These are phyloP conservation scores for Oryctes rhinoceros DNA, from an alignment of 1,140 invertebrate genomes.

Conservation along the genomic window DNA sequence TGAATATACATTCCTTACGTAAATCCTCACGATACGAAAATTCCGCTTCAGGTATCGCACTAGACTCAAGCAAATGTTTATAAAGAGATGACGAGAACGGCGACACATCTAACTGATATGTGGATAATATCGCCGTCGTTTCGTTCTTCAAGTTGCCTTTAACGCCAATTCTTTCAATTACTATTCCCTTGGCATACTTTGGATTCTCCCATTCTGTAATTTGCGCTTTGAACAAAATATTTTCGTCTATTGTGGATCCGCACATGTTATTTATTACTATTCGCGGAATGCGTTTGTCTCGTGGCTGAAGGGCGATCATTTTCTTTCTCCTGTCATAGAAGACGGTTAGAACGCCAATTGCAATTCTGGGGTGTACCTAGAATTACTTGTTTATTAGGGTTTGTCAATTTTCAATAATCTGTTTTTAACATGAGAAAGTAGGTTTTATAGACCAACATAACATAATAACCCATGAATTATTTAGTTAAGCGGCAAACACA, in stretches of 20 bases:
- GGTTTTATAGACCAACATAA: not conserved
- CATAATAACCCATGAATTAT: not conserved
- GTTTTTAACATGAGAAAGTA: too few species aligned
- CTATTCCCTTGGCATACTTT: slow-evolving; percentile 69
- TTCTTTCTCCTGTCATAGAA: slow-evolving; percentile 67
- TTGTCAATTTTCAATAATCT: too few species aligned
- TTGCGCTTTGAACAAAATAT: slow-evolving; percentile 73
- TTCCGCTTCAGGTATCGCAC: slow-evolving; percentile 70
- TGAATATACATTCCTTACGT: slow-evolving; percentile 84
- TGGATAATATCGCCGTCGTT: slow-evolving; percentile 79
- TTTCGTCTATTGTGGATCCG: slow-evolving; percentile 66
- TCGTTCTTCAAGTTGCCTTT: slow-evolving; percentile 79
- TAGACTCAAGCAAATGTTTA: slow-evolving; percentile 62
- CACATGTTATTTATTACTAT: slow-evolving; percentile 71
- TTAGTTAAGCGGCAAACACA: too few species aligned
- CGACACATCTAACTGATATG: slow-evolving; percentile 76
- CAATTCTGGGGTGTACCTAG: slow-evolving; percentile 69
- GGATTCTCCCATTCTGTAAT: slow-evolving; percentile 74
- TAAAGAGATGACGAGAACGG: slow-evolving; percentile 67
- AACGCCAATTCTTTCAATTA: slow-evolving; percentile 76
- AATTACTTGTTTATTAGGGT: slow-evolving; percentile 22
- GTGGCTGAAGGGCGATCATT: slow-evolving; percentile 68
- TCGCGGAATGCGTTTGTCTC: slow-evolving; percentile 76
- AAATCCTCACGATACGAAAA: slow-evolving; percentile 75
- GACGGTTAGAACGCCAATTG: slow-evolving; percentile 72